A percentile compares a stretch with the other conserved stretches of the same genome.
These are phyloP conservation scores for Apaloderma vittatum DNA, from an alignment of 2,113 vertebrate genomes.

Conservation along the genomic window DNA sequence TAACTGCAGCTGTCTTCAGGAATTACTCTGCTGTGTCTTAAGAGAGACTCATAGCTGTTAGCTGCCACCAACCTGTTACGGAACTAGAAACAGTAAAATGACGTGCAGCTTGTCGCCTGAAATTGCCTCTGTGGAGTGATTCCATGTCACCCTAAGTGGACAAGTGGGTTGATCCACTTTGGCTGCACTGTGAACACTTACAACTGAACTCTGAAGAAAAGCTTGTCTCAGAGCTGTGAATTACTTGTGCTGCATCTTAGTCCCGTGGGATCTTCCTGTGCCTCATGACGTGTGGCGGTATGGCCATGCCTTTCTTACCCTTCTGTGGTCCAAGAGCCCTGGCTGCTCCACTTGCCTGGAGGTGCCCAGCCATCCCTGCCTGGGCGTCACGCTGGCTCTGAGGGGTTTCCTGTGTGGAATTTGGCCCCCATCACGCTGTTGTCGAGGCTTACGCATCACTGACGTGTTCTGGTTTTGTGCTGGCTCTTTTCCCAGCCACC, in stretches of 20 bases:
- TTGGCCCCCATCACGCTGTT: neutral
- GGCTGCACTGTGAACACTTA: fast-evolving
- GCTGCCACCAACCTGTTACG: neutral
- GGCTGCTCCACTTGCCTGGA: neutral
- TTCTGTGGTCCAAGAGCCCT: neutral
- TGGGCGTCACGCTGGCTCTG: neutral
- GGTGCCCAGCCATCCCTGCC: neutral
- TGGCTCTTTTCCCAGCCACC: neutral
- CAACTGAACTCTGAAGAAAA: neutral
- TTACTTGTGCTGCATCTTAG: fast-evolving
- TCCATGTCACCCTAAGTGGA: fast-evolving
- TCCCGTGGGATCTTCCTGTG: neutral
- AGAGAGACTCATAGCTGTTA: neutral
- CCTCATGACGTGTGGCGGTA: fast-evolving
- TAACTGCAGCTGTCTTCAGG: neutral
- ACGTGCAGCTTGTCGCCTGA: neutral
- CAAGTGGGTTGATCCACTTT: fast-evolving
- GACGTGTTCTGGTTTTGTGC: neutral
- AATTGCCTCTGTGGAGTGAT: neutral
- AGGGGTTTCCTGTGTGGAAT: neutral
- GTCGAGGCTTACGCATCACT: fast-evolving
- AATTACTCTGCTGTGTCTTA: neutral
- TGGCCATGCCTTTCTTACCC: neutral
- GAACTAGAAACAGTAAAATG: neutral
- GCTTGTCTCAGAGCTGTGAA: fast-evolving